phyloP scores from a whole-genome alignment of 2,888 invertebrate species.

The Vannuccia rotundouncinata region DNA sequence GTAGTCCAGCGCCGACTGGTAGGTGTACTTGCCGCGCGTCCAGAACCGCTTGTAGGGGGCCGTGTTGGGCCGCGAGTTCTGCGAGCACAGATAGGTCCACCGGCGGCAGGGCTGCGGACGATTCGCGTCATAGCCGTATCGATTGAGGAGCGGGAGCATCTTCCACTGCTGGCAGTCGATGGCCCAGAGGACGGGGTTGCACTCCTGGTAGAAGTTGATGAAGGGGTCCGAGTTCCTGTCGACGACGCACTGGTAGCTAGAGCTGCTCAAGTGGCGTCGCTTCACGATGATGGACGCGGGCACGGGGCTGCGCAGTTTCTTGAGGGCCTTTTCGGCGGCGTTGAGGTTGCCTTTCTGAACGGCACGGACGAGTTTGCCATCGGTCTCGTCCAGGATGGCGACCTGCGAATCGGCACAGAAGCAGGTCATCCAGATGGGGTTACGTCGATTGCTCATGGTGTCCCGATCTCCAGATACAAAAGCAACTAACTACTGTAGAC shows the following conservation, averaged over 20 bases:
- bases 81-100: slow-evolving; percentile 33
- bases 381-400: not conserved
- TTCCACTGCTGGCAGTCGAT: slow-evolving; percentile 39
- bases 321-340: not conserved
- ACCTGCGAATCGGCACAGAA: slow-evolving; percentile 15
- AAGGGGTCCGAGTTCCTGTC: slow-evolving; percentile 28
- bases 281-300: not conserved
- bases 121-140: slow-evolving; percentile 36
- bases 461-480: no score
- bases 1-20: slow-evolving; percentile 37
- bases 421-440: not conserved
- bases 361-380: not conserved
- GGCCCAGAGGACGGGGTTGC: slow-evolving; percentile 36
- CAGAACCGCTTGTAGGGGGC: slow-evolving; percentile 37
- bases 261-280: slow-evolving; percentile 4
- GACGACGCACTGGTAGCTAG: not conserved
- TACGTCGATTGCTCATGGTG: slow-evolving; percentile 3
- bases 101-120: slow-evolving; percentile 34
- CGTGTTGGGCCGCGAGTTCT: slow-evolving; percentile 28
- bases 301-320: not conserved
- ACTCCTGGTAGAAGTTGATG: slow-evolving; percentile 40
- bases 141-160: slow-evolving; percentile 33
- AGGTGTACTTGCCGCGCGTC: slow-evolving; percentile 38
- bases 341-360: slow-evolving; percentile 16
- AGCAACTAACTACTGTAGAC: no score